Base-by-base conservation (phyloP, 2,113 vertebrate genomes). In the Pampusana beccarii region DNA sequence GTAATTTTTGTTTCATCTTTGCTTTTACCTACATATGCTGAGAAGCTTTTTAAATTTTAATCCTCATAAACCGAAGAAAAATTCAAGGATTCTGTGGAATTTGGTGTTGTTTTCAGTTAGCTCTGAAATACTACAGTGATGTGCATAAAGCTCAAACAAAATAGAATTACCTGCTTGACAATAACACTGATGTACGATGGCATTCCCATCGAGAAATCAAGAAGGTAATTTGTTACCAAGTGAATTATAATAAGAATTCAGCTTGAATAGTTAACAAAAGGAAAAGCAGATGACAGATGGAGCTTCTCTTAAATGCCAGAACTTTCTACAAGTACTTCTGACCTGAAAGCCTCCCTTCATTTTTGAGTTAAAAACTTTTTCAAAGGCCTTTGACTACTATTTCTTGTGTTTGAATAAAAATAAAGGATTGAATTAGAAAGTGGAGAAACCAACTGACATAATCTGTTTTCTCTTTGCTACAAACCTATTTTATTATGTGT, bases 151-250 rank as follows among this genome's bases (percentile, higher is more conserved):
- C 19, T 88, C 74, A 82, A 70, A 74, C 40, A 92, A 90, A 90
- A 66, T 79, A 53, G 64, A 75, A 75, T 78, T 79, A 77, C 38
- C 75, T 94, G 38, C 67, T 85, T 86, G 65, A 80, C 80, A 91
- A 40, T 85, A 88, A 53, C 34, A 74, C 21, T 86, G 84, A 83
- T 82, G 42, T 80, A 54, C 54, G 67, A 77, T 86, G 61, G 34
- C 80, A 89, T 75, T 93, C 46, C 88, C 78, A 53, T 83, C 88
- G 88, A 95, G 86, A 92, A 93, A 94, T 90, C 80, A 92, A 75
- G 48, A 88, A 58, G 28, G 12, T 69, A 93, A 58, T 79, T 93
- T 95, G 53, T 79, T 87, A 88, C 54, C 56, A 90, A 84, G 58
- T 78, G 40, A 89, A 91, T 95, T 91, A 64, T 64, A 62, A 66